Conservation (phyloP, 35 echinoderm and acorn worm species). For the Amphiura filiformis region DNA sequence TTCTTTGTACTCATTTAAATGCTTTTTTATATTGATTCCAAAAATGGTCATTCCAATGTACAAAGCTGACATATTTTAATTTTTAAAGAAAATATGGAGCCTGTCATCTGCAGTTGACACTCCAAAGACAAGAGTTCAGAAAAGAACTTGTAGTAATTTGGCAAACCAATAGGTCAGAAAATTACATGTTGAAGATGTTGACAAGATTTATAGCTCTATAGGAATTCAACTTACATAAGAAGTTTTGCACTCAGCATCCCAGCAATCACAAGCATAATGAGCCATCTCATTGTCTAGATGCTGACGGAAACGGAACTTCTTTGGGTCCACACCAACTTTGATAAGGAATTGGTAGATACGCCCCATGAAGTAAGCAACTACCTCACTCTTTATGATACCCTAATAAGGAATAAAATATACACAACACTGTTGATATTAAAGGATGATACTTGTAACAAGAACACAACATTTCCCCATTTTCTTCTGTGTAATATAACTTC, state of each 20-base stretch:
- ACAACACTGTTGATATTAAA: too few relatives aligned
- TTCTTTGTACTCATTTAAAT: too few relatives aligned
- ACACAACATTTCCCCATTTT: not conserved
- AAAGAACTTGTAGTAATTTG: too few relatives aligned
- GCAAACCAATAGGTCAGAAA: too few relatives aligned
- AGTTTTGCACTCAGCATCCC: conserved; percentile 93
- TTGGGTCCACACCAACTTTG: conserved; percentile 86
- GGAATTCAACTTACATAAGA: conserved; percentile 99
- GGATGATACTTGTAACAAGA: not conserved
- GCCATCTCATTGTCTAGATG: conserved; percentile 99
- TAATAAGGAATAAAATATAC: conserved; percentile 4
- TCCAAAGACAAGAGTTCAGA: too few relatives aligned
- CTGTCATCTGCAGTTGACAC: too few relatives aligned
- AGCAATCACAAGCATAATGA: conserved; percentile 91
- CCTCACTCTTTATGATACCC: conserved; percentile 82
- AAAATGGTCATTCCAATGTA: too few relatives aligned
- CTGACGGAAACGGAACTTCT: conserved; percentile 85
- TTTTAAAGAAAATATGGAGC: too few relatives aligned
- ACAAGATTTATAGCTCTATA: too few relatives aligned
- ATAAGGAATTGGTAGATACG: conserved; percentile 76
- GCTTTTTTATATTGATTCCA: too few relatives aligned
- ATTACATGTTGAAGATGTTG: too few relatives aligned
- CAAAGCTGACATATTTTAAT: too few relatives aligned
- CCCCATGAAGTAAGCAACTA: conserved; percentile 89
- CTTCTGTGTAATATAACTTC: not conserved